Conservation (phyloP, 1,140 invertebrate genomes). For the Trinorchestia longiramus region DNA sequence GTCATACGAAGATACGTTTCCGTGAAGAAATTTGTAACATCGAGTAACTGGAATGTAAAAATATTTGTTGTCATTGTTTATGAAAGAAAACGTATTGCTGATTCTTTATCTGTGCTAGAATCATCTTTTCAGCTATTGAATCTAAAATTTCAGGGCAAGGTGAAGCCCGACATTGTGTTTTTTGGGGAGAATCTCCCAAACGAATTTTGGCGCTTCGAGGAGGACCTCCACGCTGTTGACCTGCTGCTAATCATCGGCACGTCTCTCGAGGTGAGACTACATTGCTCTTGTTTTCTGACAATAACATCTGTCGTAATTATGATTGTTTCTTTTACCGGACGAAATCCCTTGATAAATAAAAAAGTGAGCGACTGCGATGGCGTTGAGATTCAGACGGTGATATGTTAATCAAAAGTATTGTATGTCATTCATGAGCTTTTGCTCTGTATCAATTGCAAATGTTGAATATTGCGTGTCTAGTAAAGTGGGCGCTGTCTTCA, state of each 20-base stretch:
- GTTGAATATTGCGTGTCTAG: neutral
- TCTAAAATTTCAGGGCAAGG: constrained; percentile 74
- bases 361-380: neutral
- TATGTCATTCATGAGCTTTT: neutral
- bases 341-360: neutral
- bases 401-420: neutral
- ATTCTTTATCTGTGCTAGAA: neutral
- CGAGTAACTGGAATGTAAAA: too few relatives aligned
- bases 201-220: constrained; percentile 78
- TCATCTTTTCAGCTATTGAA: neutral
- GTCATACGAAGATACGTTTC: too few relatives aligned
- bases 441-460: neutral
- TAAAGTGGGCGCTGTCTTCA: neutral
- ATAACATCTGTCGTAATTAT: neutral
- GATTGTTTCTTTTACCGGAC: neutral
- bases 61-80: too few relatives aligned
- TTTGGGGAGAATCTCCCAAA: constrained; percentile 91
- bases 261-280: constrained; percentile 81
- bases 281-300: neutral
- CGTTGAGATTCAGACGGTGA: neutral
- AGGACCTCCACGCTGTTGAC: constrained; percentile 89
- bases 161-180: constrained; percentile 95
- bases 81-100: too few relatives aligned
- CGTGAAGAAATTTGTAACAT: too few relatives aligned
- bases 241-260: constrained; percentile 95